Evolutionary conservation across 2,888 invertebrate species (phyloP), one percentile per base, ranked within the genome.

Genomic region (Lomographa bimaculata): DNA sequence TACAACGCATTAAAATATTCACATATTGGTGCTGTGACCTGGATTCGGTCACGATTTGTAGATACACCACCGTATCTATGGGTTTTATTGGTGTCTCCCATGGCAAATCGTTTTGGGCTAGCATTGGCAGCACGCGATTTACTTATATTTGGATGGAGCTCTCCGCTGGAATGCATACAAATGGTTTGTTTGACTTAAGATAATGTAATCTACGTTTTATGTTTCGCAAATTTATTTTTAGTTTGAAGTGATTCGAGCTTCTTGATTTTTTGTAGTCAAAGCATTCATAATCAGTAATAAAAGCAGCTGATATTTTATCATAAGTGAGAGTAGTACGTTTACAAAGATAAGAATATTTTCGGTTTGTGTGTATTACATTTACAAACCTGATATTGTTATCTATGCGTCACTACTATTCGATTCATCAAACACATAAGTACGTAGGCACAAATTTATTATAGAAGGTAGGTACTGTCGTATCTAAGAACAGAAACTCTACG

Each of bases 11-110:
- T 56, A 54, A 57, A 45, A 55, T 48, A 59, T 62, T 43, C 37
- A 28, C 34, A 60, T 57, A 58, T 47, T 54, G 50, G 56, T 57
- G 46, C 56, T 60, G 46, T 55, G 65, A 64, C 65, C 66, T 63
- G 54, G 50, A 61, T 62, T 53, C 34, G 44, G 45, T 11, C 30
- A 25, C 20, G 25, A 10, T 41, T 16, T 16, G 20, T 26, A 25
- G 20, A 29, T 41, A 16, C 26, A 30, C 10, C 20, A 20, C 9
- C 21, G 30, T 20, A 21, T 25, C 30, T 26, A 18, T 10, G 10
- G 16, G 9, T 10, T 30, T 25, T 33, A 39, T 28, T 12, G 23
- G 9, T 27, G 17, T 5, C 6, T 24, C 5, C 5, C 27, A 33
- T 12, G 24, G 17, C 20, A 29, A 3, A 28, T 28, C 9, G 21